Evolutionary conservation across 2,888 invertebrate genomes (phyloP).

Genomic region (Drosophila niveifrons): DNA sequence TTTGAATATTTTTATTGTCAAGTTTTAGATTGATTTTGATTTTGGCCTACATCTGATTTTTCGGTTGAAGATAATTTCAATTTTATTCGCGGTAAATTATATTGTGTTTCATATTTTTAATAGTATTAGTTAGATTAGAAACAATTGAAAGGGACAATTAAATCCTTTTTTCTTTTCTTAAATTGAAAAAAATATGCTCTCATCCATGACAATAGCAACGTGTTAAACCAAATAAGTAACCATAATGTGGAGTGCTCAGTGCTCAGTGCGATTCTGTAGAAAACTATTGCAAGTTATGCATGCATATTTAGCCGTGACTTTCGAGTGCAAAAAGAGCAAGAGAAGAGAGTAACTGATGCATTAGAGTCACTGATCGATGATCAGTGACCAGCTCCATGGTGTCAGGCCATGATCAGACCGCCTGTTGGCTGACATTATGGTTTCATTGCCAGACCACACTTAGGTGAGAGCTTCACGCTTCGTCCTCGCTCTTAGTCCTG

Average conservation of each 20-base stretch:
- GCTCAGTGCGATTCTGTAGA: constrained; percentile 14
- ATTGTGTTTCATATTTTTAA: too few species aligned
- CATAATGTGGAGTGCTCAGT: constrained; percentile 5
- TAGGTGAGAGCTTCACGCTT: constrained; percentile 63
- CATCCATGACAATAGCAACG: neutral
- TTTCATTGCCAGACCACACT: constrained; percentile 79
- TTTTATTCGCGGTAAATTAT: too few species aligned
- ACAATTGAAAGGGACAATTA: too few species aligned
- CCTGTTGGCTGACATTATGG: constrained; percentile 76
- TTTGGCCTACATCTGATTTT: too few species aligned
- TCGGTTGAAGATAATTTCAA: too few species aligned
- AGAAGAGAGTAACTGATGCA: constrained; percentile 25
- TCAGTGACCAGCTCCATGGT: constrained; percentile 48
- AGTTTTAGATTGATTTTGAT: too few species aligned
- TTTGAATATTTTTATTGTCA: too few species aligned
- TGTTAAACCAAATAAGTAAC: constrained; percentile 19
- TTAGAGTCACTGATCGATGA: constrained; percentile 66
- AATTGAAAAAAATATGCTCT: too few species aligned
- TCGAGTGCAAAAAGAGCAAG: constrained; percentile 6
- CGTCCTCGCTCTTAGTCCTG: constrained; percentile 4
- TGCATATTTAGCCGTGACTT: constrained; percentile 34
- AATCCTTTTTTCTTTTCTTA: too few species aligned
- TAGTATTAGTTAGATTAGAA: too few species aligned
- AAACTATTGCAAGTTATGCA: constrained; percentile 23
- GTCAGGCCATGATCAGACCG: constrained; percentile 48